phyloP scores from a whole-genome alignment of 2,113 vertebrate genomes.

The Sapajus apella region DNA sequence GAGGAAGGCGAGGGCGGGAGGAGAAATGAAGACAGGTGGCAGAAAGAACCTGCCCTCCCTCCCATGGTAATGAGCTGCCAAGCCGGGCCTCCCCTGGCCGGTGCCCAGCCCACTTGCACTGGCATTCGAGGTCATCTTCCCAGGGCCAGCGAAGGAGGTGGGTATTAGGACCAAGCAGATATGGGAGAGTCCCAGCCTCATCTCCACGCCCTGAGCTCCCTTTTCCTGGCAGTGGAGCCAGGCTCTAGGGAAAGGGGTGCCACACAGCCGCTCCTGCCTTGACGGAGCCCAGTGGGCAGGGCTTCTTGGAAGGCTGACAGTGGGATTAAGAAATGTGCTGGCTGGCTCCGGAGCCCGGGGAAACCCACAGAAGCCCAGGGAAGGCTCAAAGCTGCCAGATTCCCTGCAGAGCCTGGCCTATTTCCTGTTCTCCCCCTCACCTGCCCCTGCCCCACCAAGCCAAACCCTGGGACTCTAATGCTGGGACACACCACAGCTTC shows the following conservation, averaged over 20 bases:
- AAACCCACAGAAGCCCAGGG: conserved; percentile 6
- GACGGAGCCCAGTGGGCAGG: not conserved
- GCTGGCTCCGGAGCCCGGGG: not conserved
- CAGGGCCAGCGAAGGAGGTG: not conserved
- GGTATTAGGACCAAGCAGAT: not conserved
- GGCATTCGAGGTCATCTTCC: not conserved
- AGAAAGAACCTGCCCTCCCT: conserved; percentile 67
- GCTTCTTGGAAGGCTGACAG: conserved; percentile 15
- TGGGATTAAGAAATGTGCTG: conserved; percentile 17
- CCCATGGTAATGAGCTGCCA: conserved; percentile 56
- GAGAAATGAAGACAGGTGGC: not conserved
- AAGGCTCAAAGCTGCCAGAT: not conserved
- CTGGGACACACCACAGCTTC: not conserved
- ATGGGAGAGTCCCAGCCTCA: not conserved
- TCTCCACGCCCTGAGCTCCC: not conserved
- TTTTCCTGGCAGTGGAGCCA: not conserved
- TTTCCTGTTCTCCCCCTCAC: not conserved
- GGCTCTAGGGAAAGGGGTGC: not conserved
- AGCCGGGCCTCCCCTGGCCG: conserved; percentile 33
- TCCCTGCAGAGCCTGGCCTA: not conserved
- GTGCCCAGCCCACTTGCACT: conserved; percentile 10
- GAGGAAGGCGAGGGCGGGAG: conserved; percentile 35
- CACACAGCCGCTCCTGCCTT: not conserved
- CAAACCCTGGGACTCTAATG: not conserved
- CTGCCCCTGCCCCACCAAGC: not conserved